A percentile compares a stretch with the other conserved stretches of the same genome.
phyloP scores from a whole-genome alignment of 2,113 vertebrate genomes.

The Gnathonemus echidnorhynchus region DNA sequence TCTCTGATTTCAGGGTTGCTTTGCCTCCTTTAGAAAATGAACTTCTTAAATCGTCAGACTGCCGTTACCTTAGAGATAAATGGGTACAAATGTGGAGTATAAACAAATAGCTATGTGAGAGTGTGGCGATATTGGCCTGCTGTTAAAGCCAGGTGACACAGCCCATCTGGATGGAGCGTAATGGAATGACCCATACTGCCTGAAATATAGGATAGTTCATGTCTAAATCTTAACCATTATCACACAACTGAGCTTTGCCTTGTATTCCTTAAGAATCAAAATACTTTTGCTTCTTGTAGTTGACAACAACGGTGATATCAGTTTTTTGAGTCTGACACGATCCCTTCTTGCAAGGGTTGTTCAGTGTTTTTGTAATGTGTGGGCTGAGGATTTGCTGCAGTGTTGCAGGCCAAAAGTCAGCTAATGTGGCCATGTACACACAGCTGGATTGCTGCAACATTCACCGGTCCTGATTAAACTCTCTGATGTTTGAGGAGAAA shows the following conservation, averaged over 20 bases:
- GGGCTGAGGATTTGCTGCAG: background rate
- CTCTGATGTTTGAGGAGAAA: background rate
- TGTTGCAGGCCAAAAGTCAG: background rate
- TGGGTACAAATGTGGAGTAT: background rate
- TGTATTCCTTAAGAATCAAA: background rate
- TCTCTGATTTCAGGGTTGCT: background rate
- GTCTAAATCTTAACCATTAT: background rate
- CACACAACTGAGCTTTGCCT: background rate
- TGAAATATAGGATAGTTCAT: background rate
- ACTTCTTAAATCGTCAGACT: background rate
- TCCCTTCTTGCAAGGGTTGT: background rate
- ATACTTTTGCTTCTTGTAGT: background rate
- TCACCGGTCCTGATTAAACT: background rate
- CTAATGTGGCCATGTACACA: background rate
- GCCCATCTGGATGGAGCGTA: background rate
- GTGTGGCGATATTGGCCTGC: background rate
- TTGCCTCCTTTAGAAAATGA: background rate
- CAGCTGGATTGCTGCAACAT: background rate
- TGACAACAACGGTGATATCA: background rate
- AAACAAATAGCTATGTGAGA: background rate
- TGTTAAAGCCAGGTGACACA: background rate
- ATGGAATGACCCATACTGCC: background rate
- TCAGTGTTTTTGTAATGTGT: background rate
- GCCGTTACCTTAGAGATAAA: background rate
- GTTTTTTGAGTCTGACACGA: background rate